Conservation (phyloP, 92 coral and sea anemone genomes). For the Bergia puertoricense region DNA sequence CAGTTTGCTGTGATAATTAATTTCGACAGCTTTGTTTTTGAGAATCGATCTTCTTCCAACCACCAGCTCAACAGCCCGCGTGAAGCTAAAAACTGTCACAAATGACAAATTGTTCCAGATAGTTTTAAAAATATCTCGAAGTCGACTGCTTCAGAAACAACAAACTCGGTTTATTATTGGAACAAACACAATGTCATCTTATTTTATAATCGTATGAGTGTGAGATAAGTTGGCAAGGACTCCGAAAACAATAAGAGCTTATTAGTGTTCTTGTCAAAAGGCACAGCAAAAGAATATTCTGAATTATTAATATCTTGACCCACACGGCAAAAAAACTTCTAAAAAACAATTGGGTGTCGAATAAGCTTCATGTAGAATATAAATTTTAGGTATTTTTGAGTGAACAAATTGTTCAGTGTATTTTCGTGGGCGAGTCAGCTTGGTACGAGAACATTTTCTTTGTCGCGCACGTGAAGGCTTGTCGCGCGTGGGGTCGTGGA, state of each 20-base stretch:
- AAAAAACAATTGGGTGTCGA: too few relatives aligned
- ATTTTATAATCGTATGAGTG: not conserved
- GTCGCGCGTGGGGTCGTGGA: not conserved
- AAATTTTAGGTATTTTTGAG: not conserved
- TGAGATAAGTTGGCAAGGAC: not conserved
- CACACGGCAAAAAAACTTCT: not conserved
- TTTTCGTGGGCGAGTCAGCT: not conserved
- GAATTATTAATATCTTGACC: not conserved
- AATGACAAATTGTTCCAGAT: not conserved
- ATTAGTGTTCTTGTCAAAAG: slow-evolving; percentile 17
- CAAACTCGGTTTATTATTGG: not conserved
- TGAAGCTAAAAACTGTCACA: not conserved
- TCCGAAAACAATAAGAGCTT: not conserved
- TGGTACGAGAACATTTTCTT: not conserved
- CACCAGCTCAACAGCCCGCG: not conserved
- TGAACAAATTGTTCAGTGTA: not conserved
- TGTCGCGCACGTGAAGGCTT: not conserved
- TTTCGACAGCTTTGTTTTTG: not conserved
- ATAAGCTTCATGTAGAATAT: not conserved
- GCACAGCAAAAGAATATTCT: not conserved
- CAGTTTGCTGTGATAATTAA: not conserved
- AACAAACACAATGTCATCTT: slow-evolving; percentile 12
- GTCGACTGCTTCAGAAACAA: not conserved
- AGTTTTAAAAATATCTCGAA: not conserved
- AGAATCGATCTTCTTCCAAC: not conserved